phyloP scores from a whole-genome alignment of 2,888 invertebrate genomes.

The Reticulitermes lucifugus region DNA sequence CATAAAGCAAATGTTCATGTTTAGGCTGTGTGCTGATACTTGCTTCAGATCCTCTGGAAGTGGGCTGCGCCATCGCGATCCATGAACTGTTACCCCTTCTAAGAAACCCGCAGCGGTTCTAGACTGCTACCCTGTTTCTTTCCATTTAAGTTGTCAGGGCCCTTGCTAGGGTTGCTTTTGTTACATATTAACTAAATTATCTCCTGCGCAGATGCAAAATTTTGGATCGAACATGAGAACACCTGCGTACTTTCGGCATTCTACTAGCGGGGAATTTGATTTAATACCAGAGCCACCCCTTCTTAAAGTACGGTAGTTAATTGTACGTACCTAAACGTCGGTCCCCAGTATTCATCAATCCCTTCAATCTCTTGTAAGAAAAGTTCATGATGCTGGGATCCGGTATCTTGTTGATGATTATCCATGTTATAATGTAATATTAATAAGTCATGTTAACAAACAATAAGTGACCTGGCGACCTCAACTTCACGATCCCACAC shows the following conservation, averaged over 20 bases:
- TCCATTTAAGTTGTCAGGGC: neutral
- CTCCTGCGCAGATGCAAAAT: conserved; percentile 49
- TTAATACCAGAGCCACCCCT: neutral
- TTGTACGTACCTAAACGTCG: conserved; percentile 79
- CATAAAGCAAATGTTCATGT: conserved; percentile 64
- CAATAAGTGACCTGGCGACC: neutral
- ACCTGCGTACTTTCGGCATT: conserved; percentile 48
- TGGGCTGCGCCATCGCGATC: conserved; percentile 40
- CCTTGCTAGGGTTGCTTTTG: neutral
- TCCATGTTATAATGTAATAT: conserved; percentile 37
- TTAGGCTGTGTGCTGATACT: conserved; percentile 57
- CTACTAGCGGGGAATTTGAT: conserved; percentile 48
- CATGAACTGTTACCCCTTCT: neutral
- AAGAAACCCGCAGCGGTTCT: neutral
- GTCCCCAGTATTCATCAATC: conserved; percentile 92
- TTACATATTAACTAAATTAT: neutral
- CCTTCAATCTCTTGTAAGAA: conserved; percentile 86
- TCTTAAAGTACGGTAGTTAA: neutral
- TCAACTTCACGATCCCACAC: neutral
- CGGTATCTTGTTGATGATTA: conserved; percentile 55
- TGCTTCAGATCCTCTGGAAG: conserved; percentile 47
- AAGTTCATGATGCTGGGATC: conserved; percentile 68
- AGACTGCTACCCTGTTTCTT: neutral
- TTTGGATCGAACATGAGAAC: conserved; percentile 49
- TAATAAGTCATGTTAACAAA: neutral